Conservation (phyloP, 1,140 invertebrate species). For the Tetragnatha versicolor region DNA sequence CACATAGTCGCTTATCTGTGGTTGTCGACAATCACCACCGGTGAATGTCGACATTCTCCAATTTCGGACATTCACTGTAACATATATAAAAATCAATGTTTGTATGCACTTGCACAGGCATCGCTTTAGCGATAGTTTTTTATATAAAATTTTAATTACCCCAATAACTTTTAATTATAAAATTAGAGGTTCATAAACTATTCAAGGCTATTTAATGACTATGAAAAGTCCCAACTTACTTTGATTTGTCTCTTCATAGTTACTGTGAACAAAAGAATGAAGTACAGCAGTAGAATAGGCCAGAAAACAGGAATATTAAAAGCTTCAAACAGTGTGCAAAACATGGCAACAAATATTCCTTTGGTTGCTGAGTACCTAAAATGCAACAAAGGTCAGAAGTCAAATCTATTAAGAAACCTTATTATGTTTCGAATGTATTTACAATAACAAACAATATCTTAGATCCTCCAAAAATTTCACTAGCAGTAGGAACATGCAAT, state of each 20-base stretch:
- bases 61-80: too few species aligned
- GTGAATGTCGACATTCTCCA: too few species aligned
- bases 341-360: conserved; percentile 88
- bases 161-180: not conserved
- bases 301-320: conserved; percentile 99
- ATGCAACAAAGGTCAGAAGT: conserved; percentile 41
- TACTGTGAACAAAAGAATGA: conserved; percentile 95
- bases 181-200: not conserved
- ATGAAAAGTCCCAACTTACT: conserved; percentile 68
- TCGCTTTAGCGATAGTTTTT: too few species aligned
- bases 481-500: too few species aligned
- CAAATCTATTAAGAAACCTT: not conserved
- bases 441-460: too few species aligned
- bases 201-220: not conserved
- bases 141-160: too few species aligned
- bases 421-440: not conserved
- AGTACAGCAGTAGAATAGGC: conserved; percentile 99
- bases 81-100: too few species aligned
- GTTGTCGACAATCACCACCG: too few species aligned
- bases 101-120: too few species aligned
- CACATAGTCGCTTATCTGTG: too few species aligned
- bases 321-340: conserved; percentile 96
- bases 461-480: too few species aligned
- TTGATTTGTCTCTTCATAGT: conserved; percentile 99
- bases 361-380: conserved; percentile 87